Conservation (phyloP, 2,113 vertebrate genomes). For the Sphyrna mokarran region DNA sequence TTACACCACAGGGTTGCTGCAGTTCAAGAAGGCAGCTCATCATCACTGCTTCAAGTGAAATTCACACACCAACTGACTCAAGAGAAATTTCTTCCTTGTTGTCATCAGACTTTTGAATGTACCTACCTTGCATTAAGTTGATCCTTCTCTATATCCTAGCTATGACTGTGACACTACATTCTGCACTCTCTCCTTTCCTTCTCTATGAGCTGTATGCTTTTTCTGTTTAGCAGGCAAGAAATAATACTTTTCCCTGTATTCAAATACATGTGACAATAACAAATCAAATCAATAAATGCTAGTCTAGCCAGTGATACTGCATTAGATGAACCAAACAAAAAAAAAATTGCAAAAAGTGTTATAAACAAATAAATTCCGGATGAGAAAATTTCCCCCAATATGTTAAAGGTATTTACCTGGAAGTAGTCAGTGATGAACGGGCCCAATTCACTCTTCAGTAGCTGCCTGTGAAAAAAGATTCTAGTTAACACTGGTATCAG, state of each 20-base stretch:
- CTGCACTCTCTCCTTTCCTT: too few species aligned
- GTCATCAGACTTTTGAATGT: too few species aligned
- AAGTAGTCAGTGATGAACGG: constrained; percentile 93
- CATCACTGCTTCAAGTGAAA: not conserved
- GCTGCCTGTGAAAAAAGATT: constrained; percentile 62
- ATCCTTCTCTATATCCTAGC: too few species aligned
- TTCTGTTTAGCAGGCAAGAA: too few species aligned
- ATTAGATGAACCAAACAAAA: not conserved
- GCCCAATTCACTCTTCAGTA: constrained; percentile 88
- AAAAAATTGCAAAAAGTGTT: not conserved
- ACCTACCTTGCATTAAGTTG: too few species aligned
- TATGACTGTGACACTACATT: too few species aligned
- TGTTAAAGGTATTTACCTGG: constrained; percentile 64
- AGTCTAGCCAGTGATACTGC: not conserved
- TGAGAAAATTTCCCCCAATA: not conserved
- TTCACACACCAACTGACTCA: not conserved
- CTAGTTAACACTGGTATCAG: not conserved
- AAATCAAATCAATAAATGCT: not conserved
- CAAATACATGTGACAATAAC: too few species aligned
- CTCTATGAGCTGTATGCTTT: too few species aligned
- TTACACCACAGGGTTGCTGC: too few species aligned
- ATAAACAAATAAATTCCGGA: not conserved
- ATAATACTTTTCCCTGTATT: too few species aligned
- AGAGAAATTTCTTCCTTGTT: too few species aligned
- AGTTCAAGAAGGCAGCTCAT: not conserved